Base-by-base conservation (phyloP, 2,888 invertebrate genomes). In the Chydorus sphaericus region DNA sequence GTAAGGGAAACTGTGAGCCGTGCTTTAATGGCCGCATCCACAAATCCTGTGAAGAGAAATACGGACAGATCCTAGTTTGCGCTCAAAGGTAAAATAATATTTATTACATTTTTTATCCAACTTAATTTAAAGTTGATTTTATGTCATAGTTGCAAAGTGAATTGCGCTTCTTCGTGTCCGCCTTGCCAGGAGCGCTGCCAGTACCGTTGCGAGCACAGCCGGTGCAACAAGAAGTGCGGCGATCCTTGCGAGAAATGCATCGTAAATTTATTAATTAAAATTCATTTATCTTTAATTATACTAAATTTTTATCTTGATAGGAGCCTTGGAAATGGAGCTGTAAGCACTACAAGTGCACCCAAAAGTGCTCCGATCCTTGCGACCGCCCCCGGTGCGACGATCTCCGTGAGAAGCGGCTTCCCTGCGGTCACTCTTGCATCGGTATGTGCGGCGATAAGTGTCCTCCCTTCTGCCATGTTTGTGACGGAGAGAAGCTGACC, bases 381-480 rank as follows among this genome's bases (percentile, higher is more conserved):
- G 63, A 68, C 48, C 63, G 69, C 28, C 61, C 58, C 6, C 63
- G 63, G 1, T 71, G 71, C 55, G 56, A 66, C 31, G 61, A 63
- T 49, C 66, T 68, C 4, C 71, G 73, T 38, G 38, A 57, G 4
- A 55, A 52, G 4, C 39, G 60, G 28, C 69, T 82, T 26, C 65
- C 68, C 16, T 84, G 80, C 66, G 83, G 83, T 0, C 85, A 85
- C 66, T 67, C 70, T 1, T 85, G 84, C 65, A 60, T 63, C 70
- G 74, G 83, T 11, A 73, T 81, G 54, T 85, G 84, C 70, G 82
- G 81, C n/a, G 83, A 85, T 66, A 73, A 72, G 10, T 83, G 83
- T 66, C 81, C 80, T 18, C 67, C 67, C 31, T 63, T 77, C 54
- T 84, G 83, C 69, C 67, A 72, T 29, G 51, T 65, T 16, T 84